Evolutionary conservation across 1,140 invertebrate species (phyloP), one percentile per base, ranked within the genome.

Genomic region (Chelonus insularis): DNA sequence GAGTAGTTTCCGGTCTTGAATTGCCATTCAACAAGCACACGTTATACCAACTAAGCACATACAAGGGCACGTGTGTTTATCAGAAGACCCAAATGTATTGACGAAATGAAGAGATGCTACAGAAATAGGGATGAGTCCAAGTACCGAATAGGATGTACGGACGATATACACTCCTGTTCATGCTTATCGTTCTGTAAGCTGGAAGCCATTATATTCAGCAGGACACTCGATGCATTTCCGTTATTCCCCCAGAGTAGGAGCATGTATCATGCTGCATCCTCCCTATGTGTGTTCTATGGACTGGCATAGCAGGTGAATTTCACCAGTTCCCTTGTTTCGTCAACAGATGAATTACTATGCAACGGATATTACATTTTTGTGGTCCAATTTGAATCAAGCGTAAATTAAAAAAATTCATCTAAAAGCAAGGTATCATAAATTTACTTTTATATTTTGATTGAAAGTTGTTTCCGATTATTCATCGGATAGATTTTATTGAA

Each of bases 11-110:
- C 43, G 43, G 43, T 16, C 14, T 18, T 16, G 43, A 45, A 45
- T 45, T 45, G 43, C 7, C 43, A 45, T 45, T 45, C 43, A 45
- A 16, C 18, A 14, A 18, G 43, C 18, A 45, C 16, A 6, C 43
- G 12, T 45, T 6, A 18, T 14, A 14, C 43, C 43, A 18, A 18
- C 43, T 45, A 45, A 45, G 43, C 16, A 16, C 16, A 45, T 18
- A 45, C 43, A 45, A 45, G 43, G 12, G 43, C 43, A 45, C 43
- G 16, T 45, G 43, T 45, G 16, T 45, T n/a, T 45, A 39, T 39
- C 9, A 3, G 36, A 14, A 3, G 11, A 9, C 8, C 3, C 2
- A 3, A 9, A 39, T n/a, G 43, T 8, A 18, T 16, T 45, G 43
- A 16, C 14, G 36, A 9, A 14, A 39, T 39, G 12, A 39, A 39